Base-by-base conservation (phyloP, 2,113 vertebrate species). In the Malurus alboscapulatus region DNA sequence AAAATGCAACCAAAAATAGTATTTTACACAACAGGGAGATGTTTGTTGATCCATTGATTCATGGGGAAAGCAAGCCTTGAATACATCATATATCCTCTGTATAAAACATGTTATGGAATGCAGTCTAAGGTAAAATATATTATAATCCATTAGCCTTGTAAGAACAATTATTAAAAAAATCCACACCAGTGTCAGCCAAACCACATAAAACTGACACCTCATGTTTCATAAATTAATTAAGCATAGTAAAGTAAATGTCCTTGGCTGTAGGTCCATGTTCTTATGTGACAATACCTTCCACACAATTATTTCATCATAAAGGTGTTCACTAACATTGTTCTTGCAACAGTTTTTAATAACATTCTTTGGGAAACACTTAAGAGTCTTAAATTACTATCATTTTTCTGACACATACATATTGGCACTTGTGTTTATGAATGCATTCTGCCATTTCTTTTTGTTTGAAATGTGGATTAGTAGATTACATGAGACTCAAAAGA, bases 61-160 rank as follows among this genome's bases (percentile, higher is more conserved):
- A 17, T 80, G 55, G 51, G 51, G 72, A 81, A 82, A 69, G 53
- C 9, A 38, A 91, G 68, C 38, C 69, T 79, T 77, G 84, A 88
- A 77, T 48, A 34, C 25, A 36, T 84, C 7, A 3, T 73, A 34
- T 22, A 36, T 90, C 80, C 93, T 94, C 78, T 93, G 77, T 72
- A 81, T 90, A 96, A 96, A 96, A 94, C 95, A 93, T 42, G 88
- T 84, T 92, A 26, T 9, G 44, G 91, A 92, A 90, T 79, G 68
- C 58, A 84, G 65, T 95, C 84, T 96, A 91, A 94, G 94, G 89
- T 73, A 97, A 97, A 94, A 91, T 90, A 76, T 93, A 48, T 84
- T 87, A 27, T 73, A 90, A 86, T 69, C 76, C 76, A 90, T 93
- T 93, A 93, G 66, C 62, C 61, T 87, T 93, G 85, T 59, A 88